Evolutionary conservation across 2,113 vertebrate species (phyloP).

Genomic region (Coptodon rendalli): DNA sequence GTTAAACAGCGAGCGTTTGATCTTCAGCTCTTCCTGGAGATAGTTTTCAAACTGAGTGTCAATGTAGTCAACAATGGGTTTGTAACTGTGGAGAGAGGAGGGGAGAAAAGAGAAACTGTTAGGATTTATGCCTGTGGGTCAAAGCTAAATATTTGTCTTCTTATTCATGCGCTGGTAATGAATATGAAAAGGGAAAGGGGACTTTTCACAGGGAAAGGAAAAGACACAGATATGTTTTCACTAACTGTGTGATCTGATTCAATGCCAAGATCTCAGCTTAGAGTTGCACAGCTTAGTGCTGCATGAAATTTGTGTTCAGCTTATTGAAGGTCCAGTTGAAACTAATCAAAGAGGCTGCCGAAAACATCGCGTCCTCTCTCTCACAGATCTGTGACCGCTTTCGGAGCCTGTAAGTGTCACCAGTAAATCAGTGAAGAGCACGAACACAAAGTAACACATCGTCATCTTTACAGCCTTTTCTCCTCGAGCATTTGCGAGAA

Average conservation of each 20-base stretch:
- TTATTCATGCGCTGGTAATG: background rate
- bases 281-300: background rate
- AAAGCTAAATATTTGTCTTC: background rate
- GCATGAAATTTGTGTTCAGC: background rate
- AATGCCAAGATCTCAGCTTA: conserved; percentile 33
- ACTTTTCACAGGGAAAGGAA: background rate
- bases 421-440: background rate
- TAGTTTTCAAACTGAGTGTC: conserved; percentile 98
- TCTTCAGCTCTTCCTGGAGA: conserved; percentile 96
- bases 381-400: background rate
- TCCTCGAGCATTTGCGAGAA: background rate
- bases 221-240: conserved; percentile 4
- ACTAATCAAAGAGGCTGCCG: background rate
- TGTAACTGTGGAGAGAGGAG: conserved; percentile 82
- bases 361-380: background rate
- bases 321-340: background rate
- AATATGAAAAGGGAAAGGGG: background rate
- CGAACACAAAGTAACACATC: background rate
- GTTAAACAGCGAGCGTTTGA: conserved; percentile 96
- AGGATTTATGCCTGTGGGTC: background rate
- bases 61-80: conserved; percentile 97
- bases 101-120: background rate
- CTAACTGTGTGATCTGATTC: conserved; percentile 6
- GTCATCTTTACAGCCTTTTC: background rate
- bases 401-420: background rate